phyloP scores from a whole-genome alignment of 2,797 vertebrate genomes.

The Phyllotis vaccarum region DNA sequence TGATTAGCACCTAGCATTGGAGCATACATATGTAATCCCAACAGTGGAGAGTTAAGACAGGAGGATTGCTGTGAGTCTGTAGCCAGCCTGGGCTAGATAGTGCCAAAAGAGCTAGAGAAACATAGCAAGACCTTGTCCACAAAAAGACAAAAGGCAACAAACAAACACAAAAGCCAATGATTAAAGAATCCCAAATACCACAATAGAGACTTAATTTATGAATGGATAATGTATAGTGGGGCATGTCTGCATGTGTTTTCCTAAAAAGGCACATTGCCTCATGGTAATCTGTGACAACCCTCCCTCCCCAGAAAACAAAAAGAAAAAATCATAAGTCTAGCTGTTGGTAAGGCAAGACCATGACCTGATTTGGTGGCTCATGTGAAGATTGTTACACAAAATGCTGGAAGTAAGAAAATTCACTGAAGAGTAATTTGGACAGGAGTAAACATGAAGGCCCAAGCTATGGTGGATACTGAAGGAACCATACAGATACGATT shows the following conservation, averaged over 20 bases:
- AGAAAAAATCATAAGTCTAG: not conserved
- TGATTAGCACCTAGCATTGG: not conserved
- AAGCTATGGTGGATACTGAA: not conserved
- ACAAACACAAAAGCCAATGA: not conserved
- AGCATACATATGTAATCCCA: not conserved
- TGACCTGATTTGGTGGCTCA: not conserved
- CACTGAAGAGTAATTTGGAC: not conserved
- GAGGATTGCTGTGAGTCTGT: not conserved
- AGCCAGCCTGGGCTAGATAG: not conserved
- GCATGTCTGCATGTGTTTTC: not conserved
- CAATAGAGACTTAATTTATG: not conserved
- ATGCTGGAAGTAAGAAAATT: slow-evolving; percentile 10
- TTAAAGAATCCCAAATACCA: not conserved
- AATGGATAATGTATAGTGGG: not conserved
- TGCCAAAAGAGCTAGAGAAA: not conserved
- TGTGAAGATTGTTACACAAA: not conserved
- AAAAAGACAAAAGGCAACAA: not conserved
- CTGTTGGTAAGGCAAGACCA: not conserved
- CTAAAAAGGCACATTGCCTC: not conserved
- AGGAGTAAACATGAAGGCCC: not conserved
- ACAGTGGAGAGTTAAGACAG: not conserved
- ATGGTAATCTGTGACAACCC: not conserved
- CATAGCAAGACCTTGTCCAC: not conserved
- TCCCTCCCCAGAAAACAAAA: not conserved
- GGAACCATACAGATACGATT: not conserved